These are phyloP conservation scores for Malthinus seriepunctatus DNA, from an alignment of 2,888 invertebrate species.

Conservation along the genomic window DNA sequence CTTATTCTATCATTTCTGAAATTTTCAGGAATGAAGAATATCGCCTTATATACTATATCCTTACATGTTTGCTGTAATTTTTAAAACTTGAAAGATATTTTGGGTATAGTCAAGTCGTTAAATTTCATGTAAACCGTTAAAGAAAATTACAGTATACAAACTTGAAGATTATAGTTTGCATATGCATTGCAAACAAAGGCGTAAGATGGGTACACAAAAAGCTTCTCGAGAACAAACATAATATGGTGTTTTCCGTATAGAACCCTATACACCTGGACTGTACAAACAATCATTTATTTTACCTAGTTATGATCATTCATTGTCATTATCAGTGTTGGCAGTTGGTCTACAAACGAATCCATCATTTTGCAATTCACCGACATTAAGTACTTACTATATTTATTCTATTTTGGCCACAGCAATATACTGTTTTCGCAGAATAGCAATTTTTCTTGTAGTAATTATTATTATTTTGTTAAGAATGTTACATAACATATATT, in stretches of 20 bases:
- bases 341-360: slow-evolving; percentile 28
- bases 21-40: too few relatives aligned
- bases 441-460: too few relatives aligned
- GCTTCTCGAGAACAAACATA: slow-evolving; percentile 20
- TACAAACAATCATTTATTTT: slow-evolving; percentile 31
- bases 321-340: slow-evolving; percentile 32
- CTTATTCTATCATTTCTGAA: too few relatives aligned
- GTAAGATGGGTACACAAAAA: slow-evolving; percentile 18
- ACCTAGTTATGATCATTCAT: slow-evolving; percentile 33
- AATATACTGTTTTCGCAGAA: too few relatives aligned
- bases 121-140: slow-evolving; percentile 14
- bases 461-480: too few relatives aligned
- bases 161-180: slow-evolving; percentile 26
- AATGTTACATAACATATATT: too few relatives aligned
- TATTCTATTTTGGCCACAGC: too few relatives aligned
- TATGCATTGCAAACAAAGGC: slow-evolving; percentile 21
- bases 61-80: not conserved
- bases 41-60: too few relatives aligned
- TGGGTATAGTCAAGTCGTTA: slow-evolving; percentile 19
- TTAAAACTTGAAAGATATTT: slow-evolving; percentile 1
- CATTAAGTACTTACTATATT: too few relatives aligned
- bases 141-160: slow-evolving; percentile 23
- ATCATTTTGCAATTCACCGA: slow-evolving; percentile 13
- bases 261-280: slow-evolving; percentile 21
- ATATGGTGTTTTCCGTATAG: slow-evolving; percentile 22